Percentiles rank a stretch among this genome's conserved stretches.
Conservation (phyloP, 2,888 invertebrate species). For the Dinocampus coccinellae region DNA sequence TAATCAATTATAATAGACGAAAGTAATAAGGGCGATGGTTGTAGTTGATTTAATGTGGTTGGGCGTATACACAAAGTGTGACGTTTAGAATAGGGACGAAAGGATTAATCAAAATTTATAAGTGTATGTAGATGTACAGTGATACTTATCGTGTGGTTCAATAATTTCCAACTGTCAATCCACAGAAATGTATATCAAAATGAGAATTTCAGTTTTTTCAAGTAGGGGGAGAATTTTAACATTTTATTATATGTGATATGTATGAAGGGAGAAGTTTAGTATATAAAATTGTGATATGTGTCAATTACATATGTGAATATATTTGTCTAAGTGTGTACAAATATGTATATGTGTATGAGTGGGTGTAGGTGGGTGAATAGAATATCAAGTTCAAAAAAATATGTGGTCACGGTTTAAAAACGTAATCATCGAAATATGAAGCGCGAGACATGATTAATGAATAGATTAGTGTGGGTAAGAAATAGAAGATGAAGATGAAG, state of each 20-base stretch:
- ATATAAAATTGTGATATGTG: background rate
- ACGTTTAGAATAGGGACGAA: constrained; percentile 46
- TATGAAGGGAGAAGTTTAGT: background rate
- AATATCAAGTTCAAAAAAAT: background rate
- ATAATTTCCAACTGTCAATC: too few species aligned
- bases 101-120: constrained; percentile 57
- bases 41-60: constrained; percentile 38
- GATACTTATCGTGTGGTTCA: too few species aligned
- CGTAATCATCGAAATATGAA: constrained; percentile 10
- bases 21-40: constrained; percentile 21
- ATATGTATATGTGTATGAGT: too few species aligned
- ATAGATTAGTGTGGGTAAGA: background rate
- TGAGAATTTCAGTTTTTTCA: too few species aligned
- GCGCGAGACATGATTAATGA: background rate
- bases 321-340: too few species aligned
- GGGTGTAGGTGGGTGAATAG: too few species aligned
- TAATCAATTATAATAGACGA: constrained; percentile 39
- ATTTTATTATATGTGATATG: background rate
- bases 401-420: background rate
- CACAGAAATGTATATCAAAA: too few species aligned
- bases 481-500: background rate
- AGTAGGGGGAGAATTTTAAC: too few species aligned
- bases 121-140: background rate
- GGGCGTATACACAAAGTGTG: constrained; percentile 37
- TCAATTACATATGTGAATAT: background rate